A percentile compares a stretch with the other conserved stretches of the same genome.
These are phyloP conservation scores for Spodoptera frugiperda DNA, from an alignment of 1,140 invertebrate genomes.

Conservation along the genomic window DNA sequence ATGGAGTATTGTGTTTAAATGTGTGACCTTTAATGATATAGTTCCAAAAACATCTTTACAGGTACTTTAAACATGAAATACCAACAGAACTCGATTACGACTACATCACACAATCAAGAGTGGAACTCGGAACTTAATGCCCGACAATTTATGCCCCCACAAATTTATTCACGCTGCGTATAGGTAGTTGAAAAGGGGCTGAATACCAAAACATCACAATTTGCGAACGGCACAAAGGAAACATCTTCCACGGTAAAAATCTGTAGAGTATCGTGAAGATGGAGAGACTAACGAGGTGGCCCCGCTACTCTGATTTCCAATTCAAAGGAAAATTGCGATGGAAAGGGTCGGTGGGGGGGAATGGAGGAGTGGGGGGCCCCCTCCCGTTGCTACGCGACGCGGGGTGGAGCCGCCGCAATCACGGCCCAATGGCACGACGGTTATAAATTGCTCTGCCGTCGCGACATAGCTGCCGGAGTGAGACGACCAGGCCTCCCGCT, in stretches of 20 bases:
- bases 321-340: conserved; percentile 87
- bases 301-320: conserved; percentile 86
- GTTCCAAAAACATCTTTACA: no score
- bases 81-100: not conserved
- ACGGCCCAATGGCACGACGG: conserved; percentile 87
- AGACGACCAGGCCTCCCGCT: conserved; percentile 72
- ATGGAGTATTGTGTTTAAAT: no score
- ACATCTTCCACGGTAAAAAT: conserved; percentile 82
- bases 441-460: conserved; percentile 86
- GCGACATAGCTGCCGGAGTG: conserved; percentile 74
- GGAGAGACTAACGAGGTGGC: conserved; percentile 78
- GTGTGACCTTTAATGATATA: no score
- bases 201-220: conserved; percentile 63
- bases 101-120: conserved; percentile 28
- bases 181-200: conserved; percentile 45
- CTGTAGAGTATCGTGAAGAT: conserved; percentile 80
- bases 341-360: conserved; percentile 81
- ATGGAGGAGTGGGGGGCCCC: conserved; percentile 83
- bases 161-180: conserved; percentile 46
- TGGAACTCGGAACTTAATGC: conserved; percentile 34
- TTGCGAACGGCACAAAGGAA: conserved; percentile 61
- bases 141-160: conserved; percentile 35
- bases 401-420: conserved; percentile 86
- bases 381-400: conserved; percentile 87
- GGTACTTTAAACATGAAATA: not conserved